Conservation (phyloP, 2,797 vertebrate species). For the Acanthopagrus latus region DNA sequence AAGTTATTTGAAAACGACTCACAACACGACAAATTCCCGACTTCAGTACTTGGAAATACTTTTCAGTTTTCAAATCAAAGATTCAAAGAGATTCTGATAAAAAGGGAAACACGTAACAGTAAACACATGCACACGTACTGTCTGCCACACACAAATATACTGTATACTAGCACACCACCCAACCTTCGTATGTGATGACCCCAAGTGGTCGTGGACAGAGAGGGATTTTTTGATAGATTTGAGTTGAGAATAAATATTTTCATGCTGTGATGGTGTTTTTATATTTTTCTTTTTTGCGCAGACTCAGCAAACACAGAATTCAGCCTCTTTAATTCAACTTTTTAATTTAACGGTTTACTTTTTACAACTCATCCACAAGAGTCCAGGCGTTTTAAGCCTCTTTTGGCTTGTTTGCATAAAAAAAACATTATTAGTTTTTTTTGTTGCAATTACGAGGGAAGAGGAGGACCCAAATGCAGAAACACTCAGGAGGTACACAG, state of each 20-base stretch:
- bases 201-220: conserved; percentile 16
- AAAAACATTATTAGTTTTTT: too few relatives aligned
- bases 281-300: too few relatives aligned
- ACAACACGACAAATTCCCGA: conserved; percentile 8
- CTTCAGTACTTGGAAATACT: background rate
- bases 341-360: too few relatives aligned
- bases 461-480: too few relatives aligned
- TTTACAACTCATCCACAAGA: too few relatives aligned
- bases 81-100: background rate
- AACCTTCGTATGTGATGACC: conserved; percentile 30
- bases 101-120: background rate
- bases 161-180: background rate
- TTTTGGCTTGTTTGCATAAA: too few relatives aligned
- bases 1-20: conserved; percentile 27
- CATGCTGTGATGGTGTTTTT: too few relatives aligned
- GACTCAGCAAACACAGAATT: too few relatives aligned
- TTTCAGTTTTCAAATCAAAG: background rate
- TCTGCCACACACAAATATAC: background rate
- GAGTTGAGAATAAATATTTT: background rate
- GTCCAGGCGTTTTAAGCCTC: too few relatives aligned
- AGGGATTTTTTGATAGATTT: background rate
- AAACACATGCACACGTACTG: background rate
- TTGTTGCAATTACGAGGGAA: too few relatives aligned
- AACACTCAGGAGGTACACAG: too few relatives aligned
- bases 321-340: too few relatives aligned